Conservation (phyloP, 2,797 vertebrate genomes). For the Phrynocephalus vlangalii region DNA sequence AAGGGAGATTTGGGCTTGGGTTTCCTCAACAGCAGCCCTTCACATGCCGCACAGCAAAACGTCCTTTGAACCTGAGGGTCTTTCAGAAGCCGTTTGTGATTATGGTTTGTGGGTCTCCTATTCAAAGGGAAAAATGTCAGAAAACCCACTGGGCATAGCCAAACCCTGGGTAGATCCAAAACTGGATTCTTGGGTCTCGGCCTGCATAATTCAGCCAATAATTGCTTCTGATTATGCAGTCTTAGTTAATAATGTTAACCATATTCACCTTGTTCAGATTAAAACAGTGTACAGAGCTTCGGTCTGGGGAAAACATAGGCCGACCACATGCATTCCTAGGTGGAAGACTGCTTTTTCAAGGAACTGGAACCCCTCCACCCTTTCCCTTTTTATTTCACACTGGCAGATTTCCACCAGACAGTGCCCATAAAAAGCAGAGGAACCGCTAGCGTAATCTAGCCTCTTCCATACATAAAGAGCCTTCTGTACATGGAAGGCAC, state of each 20-base stretch:
- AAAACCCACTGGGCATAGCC: neutral
- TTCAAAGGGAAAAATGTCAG: conserved; percentile 12
- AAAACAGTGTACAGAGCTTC: neutral
- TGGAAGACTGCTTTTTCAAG: conserved; percentile 43
- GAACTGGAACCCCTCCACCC: neutral
- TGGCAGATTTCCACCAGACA: conserved; percentile 29
- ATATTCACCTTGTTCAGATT: conserved; percentile 1
- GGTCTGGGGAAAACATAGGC: neutral
- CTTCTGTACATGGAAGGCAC: neutral
- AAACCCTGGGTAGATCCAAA: neutral
- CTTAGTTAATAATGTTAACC: neutral
- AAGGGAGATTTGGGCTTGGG: neutral
- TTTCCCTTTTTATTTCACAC: neutral
- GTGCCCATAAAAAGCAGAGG: neutral
- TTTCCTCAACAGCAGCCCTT: conserved; percentile 13
- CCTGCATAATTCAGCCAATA: conserved; percentile 26
- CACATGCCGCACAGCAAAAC: conserved; percentile 7
- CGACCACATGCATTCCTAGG: conserved; percentile 41
- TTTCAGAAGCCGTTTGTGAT: conserved; percentile 28
- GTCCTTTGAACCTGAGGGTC: conserved; percentile 13
- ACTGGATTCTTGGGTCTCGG: neutral
- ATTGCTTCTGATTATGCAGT: conserved; percentile 50
- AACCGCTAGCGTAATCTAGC: neutral
- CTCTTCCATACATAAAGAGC: neutral
- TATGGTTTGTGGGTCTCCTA: conserved; percentile 30